These are phyloP conservation scores for Anoura caudifer DNA, from an alignment of 2,113 vertebrate genomes.

Conservation along the genomic window DNA sequence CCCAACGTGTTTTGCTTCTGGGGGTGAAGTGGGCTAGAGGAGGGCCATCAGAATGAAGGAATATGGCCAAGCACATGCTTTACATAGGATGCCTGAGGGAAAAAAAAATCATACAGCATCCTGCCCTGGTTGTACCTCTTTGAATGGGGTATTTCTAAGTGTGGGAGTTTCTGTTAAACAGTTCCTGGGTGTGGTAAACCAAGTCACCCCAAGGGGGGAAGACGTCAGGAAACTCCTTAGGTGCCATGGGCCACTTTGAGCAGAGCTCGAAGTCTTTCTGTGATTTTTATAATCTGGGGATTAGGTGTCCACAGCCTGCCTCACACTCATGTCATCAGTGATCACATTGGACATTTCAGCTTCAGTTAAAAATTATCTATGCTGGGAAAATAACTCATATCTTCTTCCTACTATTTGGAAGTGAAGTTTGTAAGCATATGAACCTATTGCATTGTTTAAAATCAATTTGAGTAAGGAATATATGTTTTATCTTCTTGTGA, in stretches of 20 bases:
- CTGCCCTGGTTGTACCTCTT: background rate
- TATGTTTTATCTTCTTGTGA: background rate
- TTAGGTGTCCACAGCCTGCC: background rate
- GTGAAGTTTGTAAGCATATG: background rate
- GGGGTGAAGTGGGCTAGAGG: background rate
- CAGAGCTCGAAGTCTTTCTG: background rate
- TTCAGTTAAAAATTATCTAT: background rate
- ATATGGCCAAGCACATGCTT: background rate
- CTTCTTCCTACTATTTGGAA: background rate
- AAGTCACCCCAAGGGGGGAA: background rate
- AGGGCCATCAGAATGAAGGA: background rate
- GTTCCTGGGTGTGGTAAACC: background rate
- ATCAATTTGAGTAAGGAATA: background rate
- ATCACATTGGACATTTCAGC: background rate
- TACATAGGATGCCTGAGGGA: background rate
- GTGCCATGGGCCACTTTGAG: background rate
- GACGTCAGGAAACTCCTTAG: background rate
- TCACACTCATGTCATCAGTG: background rate
- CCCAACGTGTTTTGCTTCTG: background rate
- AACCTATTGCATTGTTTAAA: background rate
- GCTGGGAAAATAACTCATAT: background rate
- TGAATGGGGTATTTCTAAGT: background rate
- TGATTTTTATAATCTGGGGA: background rate
- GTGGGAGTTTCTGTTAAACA: background rate
- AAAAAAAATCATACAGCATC: background rate